These are phyloP conservation scores for Tenebrosternarchus preto DNA, from an alignment of 2,113 vertebrate genomes.

Conservation along the genomic window DNA sequence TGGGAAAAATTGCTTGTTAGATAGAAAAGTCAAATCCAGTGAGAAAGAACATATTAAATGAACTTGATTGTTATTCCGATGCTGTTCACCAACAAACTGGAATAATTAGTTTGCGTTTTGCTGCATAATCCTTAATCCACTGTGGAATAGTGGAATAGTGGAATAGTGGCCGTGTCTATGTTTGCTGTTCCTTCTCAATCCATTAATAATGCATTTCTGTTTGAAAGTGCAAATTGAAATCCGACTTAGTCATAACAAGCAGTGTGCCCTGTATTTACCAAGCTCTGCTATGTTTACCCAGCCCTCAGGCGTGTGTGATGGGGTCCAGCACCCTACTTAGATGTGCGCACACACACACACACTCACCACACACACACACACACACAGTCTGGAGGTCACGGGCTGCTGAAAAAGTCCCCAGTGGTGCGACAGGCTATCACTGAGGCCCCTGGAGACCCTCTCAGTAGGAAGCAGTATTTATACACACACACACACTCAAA, in stretches of 20 bases:
- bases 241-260: conserved; percentile 24
- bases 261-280: not conserved
- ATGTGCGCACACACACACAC: conserved; percentile 18
- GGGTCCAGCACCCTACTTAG: conserved; percentile 20
- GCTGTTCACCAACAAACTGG: conserved; percentile 21
- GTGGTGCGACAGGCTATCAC: conserved; percentile 47
- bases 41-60: conserved; percentile 22
- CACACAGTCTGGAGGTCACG: conserved; percentile 10
- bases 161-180: conserved; percentile 10
- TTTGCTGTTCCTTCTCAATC: conserved; percentile 28
- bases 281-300: conserved; percentile 35
- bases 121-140: conserved; percentile 34
- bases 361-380: conserved; percentile 19
- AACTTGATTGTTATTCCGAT: conserved; percentile 28
- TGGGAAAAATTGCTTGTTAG: not conserved
- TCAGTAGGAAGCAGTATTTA: conserved; percentile 47
- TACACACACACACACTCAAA: conserved; percentile 29
- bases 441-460: conserved; percentile 16
- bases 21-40: conserved; percentile 1
- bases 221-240: conserved; percentile 51
- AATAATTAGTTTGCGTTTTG: conserved; percentile 34
- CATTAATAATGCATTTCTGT: conserved; percentile 53
- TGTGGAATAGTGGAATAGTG: conserved; percentile 20
- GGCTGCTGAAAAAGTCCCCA: conserved; percentile 31
- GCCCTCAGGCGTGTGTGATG: conserved; percentile 17